phyloP scores from a whole-genome alignment of 2,888 invertebrate species.

The Apeira syringaria region DNA sequence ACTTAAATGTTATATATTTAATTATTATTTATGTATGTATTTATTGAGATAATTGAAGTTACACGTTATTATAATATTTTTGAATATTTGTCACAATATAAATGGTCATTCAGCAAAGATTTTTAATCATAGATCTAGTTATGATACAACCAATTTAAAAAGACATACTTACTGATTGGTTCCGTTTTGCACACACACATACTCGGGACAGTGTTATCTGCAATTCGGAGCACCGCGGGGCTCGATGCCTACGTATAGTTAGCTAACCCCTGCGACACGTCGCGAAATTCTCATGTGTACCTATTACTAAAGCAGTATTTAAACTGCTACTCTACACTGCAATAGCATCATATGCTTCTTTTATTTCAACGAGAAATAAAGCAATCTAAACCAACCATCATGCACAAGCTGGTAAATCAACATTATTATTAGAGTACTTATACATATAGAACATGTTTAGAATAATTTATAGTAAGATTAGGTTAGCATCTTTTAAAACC shows the following conservation, averaged over 20 bases:
- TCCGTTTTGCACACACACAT: conserved; percentile 42
- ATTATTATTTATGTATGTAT: too few species aligned
- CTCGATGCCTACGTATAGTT: conserved; percentile 44
- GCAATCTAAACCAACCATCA: conserved; percentile 47
- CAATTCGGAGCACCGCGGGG: conserved; percentile 64
- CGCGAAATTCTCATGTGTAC: conserved; percentile 52
- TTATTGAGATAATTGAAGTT: too few species aligned
- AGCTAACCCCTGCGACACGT: conserved; percentile 57
- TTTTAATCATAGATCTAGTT: too few species aligned
- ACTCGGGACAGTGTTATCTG: conserved; percentile 62
- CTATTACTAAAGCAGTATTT: conserved; percentile 56
- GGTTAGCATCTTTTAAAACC: too few species aligned
- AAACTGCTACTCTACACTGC: conserved; percentile 38
- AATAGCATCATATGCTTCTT: conserved; percentile 50
- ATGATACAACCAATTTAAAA: too few species aligned
- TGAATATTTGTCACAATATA: too few species aligned
- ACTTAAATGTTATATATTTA: too few species aligned
- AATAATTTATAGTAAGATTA: too few species aligned
- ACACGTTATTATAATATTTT: too few species aligned
- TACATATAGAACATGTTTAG: too few species aligned
- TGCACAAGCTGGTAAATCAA: conserved; percentile 75
- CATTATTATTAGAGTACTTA: neutral
- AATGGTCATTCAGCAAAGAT: too few species aligned
- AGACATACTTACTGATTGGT: conserved; percentile 17
- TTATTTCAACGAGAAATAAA: conserved; percentile 36